phyloP scores from a whole-genome alignment of 2,888 invertebrate genomes.

The Acanthosepion pharaonis region DNA sequence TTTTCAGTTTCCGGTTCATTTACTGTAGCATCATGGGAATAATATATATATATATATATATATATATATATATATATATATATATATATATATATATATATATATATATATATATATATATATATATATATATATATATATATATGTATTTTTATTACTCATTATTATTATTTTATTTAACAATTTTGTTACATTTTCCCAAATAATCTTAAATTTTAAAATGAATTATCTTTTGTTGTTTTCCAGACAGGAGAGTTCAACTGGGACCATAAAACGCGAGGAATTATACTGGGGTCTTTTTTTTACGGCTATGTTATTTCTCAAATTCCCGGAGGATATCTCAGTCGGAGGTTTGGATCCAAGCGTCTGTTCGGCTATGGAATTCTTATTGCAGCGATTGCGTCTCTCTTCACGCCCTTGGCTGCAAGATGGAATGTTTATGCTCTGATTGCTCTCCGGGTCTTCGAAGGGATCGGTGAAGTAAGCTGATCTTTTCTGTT shows the following conservation, averaged over 20 bases:
- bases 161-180: too few species aligned
- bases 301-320: constrained; percentile 74
- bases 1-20: too few species aligned
- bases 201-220: too few species aligned
- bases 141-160: too few species aligned
- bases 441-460: constrained; percentile 82
- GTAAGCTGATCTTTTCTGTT: constrained; percentile 73
- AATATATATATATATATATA: too few species aligned
- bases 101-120: too few species aligned
- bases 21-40: too few species aligned
- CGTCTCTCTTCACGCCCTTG: constrained; percentile 86
- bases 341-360: constrained; percentile 89
- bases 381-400: constrained; percentile 85
- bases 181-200: too few species aligned
- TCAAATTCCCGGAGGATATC: constrained; percentile 73
- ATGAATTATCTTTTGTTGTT: background rate
- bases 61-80: too few species aligned
- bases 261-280: constrained; percentile 70
- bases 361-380: constrained; percentile 88
- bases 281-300: constrained; percentile 71
- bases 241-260: constrained; percentile 67
- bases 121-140: too few species aligned
- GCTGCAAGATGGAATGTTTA: constrained; percentile 83
- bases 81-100: too few species aligned
- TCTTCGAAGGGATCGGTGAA: constrained; percentile 89